Evolutionary conservation across 2,888 invertebrate species (phyloP), one percentile per base, ranked within the genome.

Genomic region (Nomada ruficornis): DNA sequence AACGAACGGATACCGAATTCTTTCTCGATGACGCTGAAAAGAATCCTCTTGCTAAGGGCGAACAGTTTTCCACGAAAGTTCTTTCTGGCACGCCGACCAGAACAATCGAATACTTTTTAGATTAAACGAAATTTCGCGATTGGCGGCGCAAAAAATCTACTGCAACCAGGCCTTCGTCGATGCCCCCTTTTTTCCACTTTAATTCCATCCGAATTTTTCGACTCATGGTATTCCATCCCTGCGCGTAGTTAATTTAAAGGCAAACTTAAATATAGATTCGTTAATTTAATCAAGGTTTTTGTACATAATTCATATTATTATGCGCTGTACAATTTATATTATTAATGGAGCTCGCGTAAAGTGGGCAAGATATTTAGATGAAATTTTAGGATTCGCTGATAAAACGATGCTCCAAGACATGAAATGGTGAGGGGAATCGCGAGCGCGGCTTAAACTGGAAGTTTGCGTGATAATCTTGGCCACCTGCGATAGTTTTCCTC

Each of bases 401-500:
- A n/a, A 13, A 20, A 42, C 13, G 3, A 23, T 23, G 77, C 65
- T 13, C 13, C 20, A 9, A 36, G 26, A 15, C 9, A n/a, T 9
- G 15, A 20, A 36, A 18, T 23, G 4, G 20, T 18, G 29, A 13
- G 47, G 75, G 20, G 71, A 81, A 68, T 73, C 76, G 55, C 26
- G 47, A 15, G n/a, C 55, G 18, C 15, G 70, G 75, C 63, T 83
- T 80, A 83, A 80, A 76, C 68, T 23, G 42, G 62, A 79, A 69
- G 67, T 84, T 76, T 80, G 73, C 47, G 29, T 47, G 64, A 73
- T 87, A 86, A 86, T 86, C 83, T 78, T 57, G 68, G 65, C 44
- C 88, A 85, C 88, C 86, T 83, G 83, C 71, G 86, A 87, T 82
- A 87, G 86, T 77, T 83, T 62, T 74, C 55, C 44, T 52, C 74